Evolutionary conservation across 2,113 vertebrate species (phyloP), one percentile per base, ranked within the genome.

Genomic region (Mirza zaza): DNA sequence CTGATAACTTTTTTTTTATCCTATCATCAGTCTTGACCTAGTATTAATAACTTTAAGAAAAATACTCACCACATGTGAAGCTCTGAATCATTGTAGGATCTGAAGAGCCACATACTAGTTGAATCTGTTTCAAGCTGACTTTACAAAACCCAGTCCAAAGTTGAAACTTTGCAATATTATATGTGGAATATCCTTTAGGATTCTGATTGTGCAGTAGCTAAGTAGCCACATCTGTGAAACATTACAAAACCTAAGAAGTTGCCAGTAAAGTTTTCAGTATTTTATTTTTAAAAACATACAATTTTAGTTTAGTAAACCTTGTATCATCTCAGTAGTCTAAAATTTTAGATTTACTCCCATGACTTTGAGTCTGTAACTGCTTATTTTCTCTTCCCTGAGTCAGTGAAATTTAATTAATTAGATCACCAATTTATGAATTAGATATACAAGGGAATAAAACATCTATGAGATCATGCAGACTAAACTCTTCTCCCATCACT

Each of bases 221-320:
- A 2, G 50, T 0, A 52, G 86, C 75, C 89, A 94, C 97, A 98
- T 97, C 95, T 98, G 96, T 85, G 94, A 73, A n/a, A 82, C 61
- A 96, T 94, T 93, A 95, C 82, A 97, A 95, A 85, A 55, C 75
- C 39, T 96, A 84, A 94, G 59, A 87, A 29, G 25, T 0, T 75
- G 94, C 92, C 96, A 96, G 85, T 32, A 71, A 96, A 85, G 84
- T 85, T 96, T 96, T 96, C 85, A 92, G 61, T 50, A 39, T 90
- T 65, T 89, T 90, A 83, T 86, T 95, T 73, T 73, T 36, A 93
- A 91, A 85, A 89, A 39, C n/a, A 73, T 61, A 57, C 42, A n/a
- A 71, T 75, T 96, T 65, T 95, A 25, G 70, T 39, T 97, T 84
- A 89, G 36, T 70, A 84, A n/a, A 59, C 2, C 23, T 50, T 73